Evolutionary conservation across 2,888 invertebrate species (phyloP).

Genomic region (Gibbula magus): DNA sequence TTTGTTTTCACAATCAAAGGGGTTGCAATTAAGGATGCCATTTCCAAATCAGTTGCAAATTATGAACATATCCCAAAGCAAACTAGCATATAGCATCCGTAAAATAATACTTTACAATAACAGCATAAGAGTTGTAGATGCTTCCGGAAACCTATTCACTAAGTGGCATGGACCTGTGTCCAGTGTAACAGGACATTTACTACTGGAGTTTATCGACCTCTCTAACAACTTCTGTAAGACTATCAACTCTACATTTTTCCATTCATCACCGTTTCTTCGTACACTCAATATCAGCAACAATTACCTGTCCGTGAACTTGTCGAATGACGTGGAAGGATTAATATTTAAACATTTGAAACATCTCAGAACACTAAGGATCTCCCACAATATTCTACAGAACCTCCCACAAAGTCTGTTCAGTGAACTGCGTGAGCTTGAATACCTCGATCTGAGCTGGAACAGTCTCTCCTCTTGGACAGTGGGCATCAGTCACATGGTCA

Average conservation of each 20-base stretch:
- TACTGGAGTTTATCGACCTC: slow-evolving; percentile 28
- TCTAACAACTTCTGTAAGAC: slow-evolving; percentile 26
- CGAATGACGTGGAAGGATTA: slow-evolving; percentile 15
- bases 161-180: slow-evolving; percentile 28
- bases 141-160: slow-evolving; percentile 29
- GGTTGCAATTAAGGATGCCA: too few relatives aligned
- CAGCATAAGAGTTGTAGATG: slow-evolving; percentile 14
- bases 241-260: background rate
- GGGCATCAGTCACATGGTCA: slow-evolving; percentile 22
- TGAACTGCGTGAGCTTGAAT: background rate
- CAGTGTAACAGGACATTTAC: background rate
- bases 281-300: slow-evolving; percentile 30
- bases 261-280: slow-evolving; percentile 20
- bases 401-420: slow-evolving; percentile 31
- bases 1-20: too few relatives aligned
- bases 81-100: background rate
- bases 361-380: slow-evolving; percentile 29
- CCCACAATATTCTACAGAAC: slow-evolving; percentile 18
- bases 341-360: slow-evolving; percentile 26
- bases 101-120: background rate
- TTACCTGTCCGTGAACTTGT: slow-evolving; percentile 24
- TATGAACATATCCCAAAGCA: background rate
- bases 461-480: slow-evolving; percentile 29
- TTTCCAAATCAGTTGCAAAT: background rate
- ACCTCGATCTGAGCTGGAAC: slow-evolving; percentile 34